These are phyloP conservation scores for Falcaria lacertinaria DNA, from an alignment of 2,888 invertebrate species.

Conservation along the genomic window DNA sequence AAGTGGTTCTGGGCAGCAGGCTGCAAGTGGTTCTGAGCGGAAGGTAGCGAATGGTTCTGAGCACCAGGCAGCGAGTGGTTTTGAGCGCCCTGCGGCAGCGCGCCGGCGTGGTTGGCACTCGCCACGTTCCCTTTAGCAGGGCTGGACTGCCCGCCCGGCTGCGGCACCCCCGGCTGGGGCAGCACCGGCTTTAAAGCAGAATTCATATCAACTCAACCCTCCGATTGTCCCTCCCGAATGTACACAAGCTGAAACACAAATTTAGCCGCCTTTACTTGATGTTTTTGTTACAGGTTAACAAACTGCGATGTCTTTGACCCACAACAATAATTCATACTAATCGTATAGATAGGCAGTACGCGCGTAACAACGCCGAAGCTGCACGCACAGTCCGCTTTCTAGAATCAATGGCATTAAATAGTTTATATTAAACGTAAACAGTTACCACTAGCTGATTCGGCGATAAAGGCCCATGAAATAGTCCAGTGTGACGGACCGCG, in stretches of 20 bases:
- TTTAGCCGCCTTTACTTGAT: slow-evolving; percentile 45
- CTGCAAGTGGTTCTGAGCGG: slow-evolving; percentile 58
- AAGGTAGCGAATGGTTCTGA: slow-evolving; percentile 61
- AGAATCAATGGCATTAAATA: slow-evolving; percentile 33
- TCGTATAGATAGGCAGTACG: slow-evolving; percentile 56
- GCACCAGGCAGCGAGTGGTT: slow-evolving; percentile 49
- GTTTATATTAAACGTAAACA: slow-evolving; percentile 37
- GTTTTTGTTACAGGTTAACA: slow-evolving; percentile 53
- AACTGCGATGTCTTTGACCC: slow-evolving; percentile 70
- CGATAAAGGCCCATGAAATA: slow-evolving; percentile 60
- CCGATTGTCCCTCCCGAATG: slow-evolving; percentile 32
- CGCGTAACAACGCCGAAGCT: slow-evolving; percentile 62
- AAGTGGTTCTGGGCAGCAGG: slow-evolving; percentile 53
- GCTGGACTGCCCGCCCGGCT: slow-evolving; percentile 66
- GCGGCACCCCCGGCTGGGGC: slow-evolving; percentile 70
- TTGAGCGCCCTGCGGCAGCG: slow-evolving; percentile 62
- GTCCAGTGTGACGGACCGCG: slow-evolving; percentile 44
- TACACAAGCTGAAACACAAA: slow-evolving; percentile 65
- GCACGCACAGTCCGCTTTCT: slow-evolving; percentile 44
- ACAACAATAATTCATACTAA: slow-evolving; percentile 71
- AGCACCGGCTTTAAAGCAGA: slow-evolving; percentile 81
- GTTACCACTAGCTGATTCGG: slow-evolving; percentile 58
- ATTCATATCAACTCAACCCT: slow-evolving; percentile 73
- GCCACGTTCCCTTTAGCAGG: slow-evolving; percentile 70
- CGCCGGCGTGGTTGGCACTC: slow-evolving; percentile 62